phyloP scores from a whole-genome alignment of 2,113 vertebrate species.

The Podiceps cristatus region DNA sequence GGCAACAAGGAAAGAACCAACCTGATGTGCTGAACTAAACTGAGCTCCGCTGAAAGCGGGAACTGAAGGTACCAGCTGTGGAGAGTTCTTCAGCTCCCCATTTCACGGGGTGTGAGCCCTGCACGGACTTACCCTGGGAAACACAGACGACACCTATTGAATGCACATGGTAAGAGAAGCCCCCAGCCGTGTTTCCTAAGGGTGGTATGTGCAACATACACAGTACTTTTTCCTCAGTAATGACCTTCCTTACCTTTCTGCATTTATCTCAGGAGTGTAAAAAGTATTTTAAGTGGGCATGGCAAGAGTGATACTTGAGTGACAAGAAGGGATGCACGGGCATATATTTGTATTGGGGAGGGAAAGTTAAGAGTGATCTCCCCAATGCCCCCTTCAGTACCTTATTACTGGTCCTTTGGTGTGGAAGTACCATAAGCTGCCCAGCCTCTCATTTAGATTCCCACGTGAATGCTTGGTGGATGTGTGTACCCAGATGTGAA shows the following conservation, averaged over 20 bases:
- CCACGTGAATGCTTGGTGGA: background rate
- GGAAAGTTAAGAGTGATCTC: background rate
- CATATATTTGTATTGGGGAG: background rate
- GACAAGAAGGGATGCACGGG: background rate
- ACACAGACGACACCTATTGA: background rate
- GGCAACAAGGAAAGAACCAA: background rate
- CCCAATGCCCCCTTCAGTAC: background rate
- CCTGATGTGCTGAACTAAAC: background rate
- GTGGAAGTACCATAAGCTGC: background rate
- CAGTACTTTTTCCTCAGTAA: background rate
- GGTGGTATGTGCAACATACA: background rate
- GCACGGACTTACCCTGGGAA: background rate
- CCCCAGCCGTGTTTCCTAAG: background rate
- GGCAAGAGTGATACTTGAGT: background rate
- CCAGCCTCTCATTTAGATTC: background rate
- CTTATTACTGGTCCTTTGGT: background rate
- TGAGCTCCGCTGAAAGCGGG: background rate
- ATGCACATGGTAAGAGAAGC: background rate
- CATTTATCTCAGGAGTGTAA: background rate
- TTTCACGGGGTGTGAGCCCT: background rate
- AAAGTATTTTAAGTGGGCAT: background rate
- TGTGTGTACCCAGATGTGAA: background rate
- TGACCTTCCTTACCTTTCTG: background rate
- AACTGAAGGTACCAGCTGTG: background rate
- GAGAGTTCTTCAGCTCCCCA: background rate